phyloP scores from a whole-genome alignment of 2,888 invertebrate genomes.

The Hermaeophaga mercurialis region DNA sequence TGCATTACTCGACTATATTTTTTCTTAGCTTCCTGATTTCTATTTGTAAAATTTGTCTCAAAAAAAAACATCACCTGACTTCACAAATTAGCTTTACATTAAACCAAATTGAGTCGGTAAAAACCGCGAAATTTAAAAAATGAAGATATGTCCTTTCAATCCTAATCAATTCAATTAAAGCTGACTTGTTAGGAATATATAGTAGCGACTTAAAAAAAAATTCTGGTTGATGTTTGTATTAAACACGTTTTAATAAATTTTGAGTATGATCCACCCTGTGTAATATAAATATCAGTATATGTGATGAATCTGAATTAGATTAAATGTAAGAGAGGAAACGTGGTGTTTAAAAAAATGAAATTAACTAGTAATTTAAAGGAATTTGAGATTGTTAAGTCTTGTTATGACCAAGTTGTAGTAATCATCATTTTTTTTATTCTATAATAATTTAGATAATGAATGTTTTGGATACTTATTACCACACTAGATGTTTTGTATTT shows the following conservation, averaged over 20 bases:
- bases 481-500: too few species aligned
- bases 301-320: constrained; percentile 23
- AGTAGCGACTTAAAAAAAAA: background rate
- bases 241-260: background rate
- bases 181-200: background rate
- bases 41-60: too few species aligned
- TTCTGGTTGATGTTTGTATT: background rate
- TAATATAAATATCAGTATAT: background rate
- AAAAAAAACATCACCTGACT: too few species aligned
- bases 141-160: background rate
- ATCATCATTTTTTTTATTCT: too few species aligned
- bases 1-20: too few species aligned
- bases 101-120: too few species aligned
- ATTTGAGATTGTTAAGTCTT: constrained; percentile 12
- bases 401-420: too few species aligned
- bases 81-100: too few species aligned
- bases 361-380: constrained; percentile 21
- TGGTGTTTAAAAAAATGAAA: constrained; percentile 20
- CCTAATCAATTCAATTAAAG: background rate
- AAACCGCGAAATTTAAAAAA: background rate
- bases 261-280: background rate
- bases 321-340: constrained; percentile 15
- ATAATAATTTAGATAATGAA: too few species aligned
- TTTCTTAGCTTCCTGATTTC: too few species aligned
- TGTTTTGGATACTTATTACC: too few species aligned